Evolutionary conservation across 2,113 vertebrate species (phyloP).

Genomic region (Plecturocebus donacophilus): DNA sequence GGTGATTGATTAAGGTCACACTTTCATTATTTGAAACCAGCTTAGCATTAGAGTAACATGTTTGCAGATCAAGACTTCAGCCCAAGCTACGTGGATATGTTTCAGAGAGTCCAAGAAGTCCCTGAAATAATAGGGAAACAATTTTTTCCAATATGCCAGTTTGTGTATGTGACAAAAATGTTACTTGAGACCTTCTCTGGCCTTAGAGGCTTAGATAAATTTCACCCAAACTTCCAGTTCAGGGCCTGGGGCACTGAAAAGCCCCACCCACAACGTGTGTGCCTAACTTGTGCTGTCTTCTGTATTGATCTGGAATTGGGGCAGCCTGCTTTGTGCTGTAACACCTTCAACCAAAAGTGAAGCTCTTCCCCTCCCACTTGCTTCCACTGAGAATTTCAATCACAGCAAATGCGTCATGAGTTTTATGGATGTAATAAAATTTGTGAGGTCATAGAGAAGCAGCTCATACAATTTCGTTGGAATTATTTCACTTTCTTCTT

Average conservation of each 20-base stretch:
- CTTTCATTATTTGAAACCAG: neutral
- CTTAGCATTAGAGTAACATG: neutral
- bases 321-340: neutral
- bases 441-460: neutral
- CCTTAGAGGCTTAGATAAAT: neutral
- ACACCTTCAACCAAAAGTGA: neutral
- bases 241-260: neutral
- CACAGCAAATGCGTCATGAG: neutral
- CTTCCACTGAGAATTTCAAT: neutral
- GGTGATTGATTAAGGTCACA: neutral
- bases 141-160: neutral
- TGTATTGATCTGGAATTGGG: neutral
- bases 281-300: neutral
- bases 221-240: neutral
- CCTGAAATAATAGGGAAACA: neutral
- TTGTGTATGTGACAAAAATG: neutral
- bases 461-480: neutral
- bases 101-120: neutral
- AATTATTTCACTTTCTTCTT: neutral
- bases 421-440: neutral
- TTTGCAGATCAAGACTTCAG: slow-evolving; percentile 14
- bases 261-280: rapidly evolving
- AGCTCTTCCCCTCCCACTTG: neutral
- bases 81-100: neutral
- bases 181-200: neutral